Evolutionary conservation across 2,888 invertebrate genomes (phyloP).

Genomic region (Autographa pulchrina): DNA sequence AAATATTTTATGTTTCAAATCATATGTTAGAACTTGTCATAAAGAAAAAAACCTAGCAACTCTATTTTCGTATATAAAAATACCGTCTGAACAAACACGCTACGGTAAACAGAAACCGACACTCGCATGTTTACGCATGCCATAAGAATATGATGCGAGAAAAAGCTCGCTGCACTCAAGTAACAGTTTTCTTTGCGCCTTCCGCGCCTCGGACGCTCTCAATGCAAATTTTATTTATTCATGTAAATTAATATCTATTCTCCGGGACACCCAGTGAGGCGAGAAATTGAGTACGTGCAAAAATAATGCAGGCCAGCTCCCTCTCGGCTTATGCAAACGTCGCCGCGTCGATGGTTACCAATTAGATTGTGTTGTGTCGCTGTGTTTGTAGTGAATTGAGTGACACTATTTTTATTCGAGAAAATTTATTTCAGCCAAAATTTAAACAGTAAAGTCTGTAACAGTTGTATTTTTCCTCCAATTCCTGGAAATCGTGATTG

Average conservation of each 20-base stretch:
- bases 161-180: constrained; percentile 69
- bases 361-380: constrained; percentile 75
- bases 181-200: constrained; percentile 77
- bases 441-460: not conserved
- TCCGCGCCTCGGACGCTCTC: constrained; percentile 78
- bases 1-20: too few species aligned
- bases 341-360: constrained; percentile 73
- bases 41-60: constrained; percentile 23
- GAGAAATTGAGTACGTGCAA: constrained; percentile 89
- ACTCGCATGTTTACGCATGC: constrained; percentile 52
- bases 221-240: constrained; percentile 90
- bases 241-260: constrained; percentile 90
- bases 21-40: constrained; percentile 19
- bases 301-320: constrained; percentile 79
- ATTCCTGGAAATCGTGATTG: too few species aligned
- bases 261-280: constrained; percentile 84
- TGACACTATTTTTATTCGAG: constrained; percentile 29
- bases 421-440: not conserved
- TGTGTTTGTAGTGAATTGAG: constrained; percentile 24
- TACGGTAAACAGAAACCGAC: constrained; percentile 47
- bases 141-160: constrained; percentile 56
- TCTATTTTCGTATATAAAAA: constrained; percentile 24
- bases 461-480: too few species aligned
- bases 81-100: constrained; percentile 50
- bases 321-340: constrained; percentile 79